Base-by-base conservation (phyloP, 2,888 invertebrate species). In the Cordilura impudica region DNA sequence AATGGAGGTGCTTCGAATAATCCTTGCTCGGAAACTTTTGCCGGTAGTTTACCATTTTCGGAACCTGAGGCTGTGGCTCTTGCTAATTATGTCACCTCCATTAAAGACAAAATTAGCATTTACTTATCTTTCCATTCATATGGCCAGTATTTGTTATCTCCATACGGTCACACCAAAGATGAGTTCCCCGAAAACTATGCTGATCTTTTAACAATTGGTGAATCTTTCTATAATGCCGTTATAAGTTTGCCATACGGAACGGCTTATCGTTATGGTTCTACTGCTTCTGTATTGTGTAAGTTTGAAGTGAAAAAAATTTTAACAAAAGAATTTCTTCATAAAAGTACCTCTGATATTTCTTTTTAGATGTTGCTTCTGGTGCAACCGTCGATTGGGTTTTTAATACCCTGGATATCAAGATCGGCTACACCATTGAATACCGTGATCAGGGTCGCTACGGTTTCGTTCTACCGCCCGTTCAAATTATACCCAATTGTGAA, bases 391-490 rank as follows among this genome's bases (percentile, higher is more conserved):
- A 93, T 84, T 93, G 92, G 91, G 92, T 91, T 0, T 91, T 91
- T 78, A 92, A 91, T 10, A 87, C 84, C 0, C 87, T 90, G 8
- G 89, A 90, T 2, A 88, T 92, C 8, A 91, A 91, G 39, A 88
- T 92, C 31, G 88, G 90, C 12, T 92, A 90, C 84, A 92, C 92
- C 0, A 90, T 92, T 65, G 93, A 93, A 84, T 89, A 93, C 0
- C 91, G 95, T 2, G 96, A 96, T 85, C 91, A 89, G 2, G 95
- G 95, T 0, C 85, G 88, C 0, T 92, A 91, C 84, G 95, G 95
- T 0, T 94, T 94, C 85, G 87, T 94, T 0, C 89, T 96, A 0
- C 95, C 95, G 0, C 86, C 93, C 0, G 87, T 90, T 0, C 91
- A 93, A 84, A 95, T 96, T 72, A 84, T 91, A 4, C 92, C 93